Percentiles rank a stretch among this genome's conserved stretches.
These are phyloP conservation scores for Amaurobius ferox DNA, from an alignment of 2,888 invertebrate species.

Conservation along the genomic window DNA sequence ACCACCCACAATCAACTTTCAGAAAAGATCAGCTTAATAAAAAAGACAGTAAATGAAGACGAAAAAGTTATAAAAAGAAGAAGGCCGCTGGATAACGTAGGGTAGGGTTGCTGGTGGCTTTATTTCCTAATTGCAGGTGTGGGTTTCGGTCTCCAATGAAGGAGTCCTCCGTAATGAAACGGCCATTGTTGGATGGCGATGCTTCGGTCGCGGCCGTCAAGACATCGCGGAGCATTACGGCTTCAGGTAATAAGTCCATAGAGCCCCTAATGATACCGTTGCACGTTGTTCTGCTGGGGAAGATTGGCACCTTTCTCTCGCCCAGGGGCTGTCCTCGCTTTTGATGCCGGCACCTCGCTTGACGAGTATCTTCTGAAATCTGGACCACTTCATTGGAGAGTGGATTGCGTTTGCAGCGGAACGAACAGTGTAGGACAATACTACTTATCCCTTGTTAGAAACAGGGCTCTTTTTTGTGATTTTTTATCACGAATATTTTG, in stretches of 20 bases:
- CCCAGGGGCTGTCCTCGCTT: slow-evolving; percentile 3
- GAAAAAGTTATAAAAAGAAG: not conserved
- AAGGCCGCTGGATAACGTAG: not conserved
- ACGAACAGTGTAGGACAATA: too few relatives aligned
- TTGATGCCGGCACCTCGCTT: slow-evolving; percentile 1
- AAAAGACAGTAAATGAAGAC: not conserved
- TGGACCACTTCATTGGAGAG: not conserved
- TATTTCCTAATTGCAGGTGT: slow-evolving; percentile 57
- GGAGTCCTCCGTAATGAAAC: slow-evolving; percentile 50
- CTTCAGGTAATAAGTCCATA: slow-evolving; percentile 29
- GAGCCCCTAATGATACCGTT: slow-evolving; percentile 53
- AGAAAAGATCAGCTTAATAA: not conserved
- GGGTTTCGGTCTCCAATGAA: slow-evolving; percentile 30
- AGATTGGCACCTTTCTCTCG: slow-evolving; percentile 7
- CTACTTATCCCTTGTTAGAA: too few relatives aligned
- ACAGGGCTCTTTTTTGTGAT: too few relatives aligned
- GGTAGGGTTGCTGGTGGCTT: not conserved
- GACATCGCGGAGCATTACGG: slow-evolving; percentile 36
- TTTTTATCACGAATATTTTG: too few relatives aligned
- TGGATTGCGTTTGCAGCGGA: not conserved
- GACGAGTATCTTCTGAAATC: not conserved
- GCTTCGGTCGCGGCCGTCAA: slow-evolving; percentile 57
- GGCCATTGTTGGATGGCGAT: slow-evolving; percentile 60
- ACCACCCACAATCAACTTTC: slow-evolving; percentile 47
- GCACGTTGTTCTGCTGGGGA: slow-evolving; percentile 13